phyloP scores from a whole-genome alignment of 2,113 vertebrate species.

The Oryzias curvinotus region DNA sequence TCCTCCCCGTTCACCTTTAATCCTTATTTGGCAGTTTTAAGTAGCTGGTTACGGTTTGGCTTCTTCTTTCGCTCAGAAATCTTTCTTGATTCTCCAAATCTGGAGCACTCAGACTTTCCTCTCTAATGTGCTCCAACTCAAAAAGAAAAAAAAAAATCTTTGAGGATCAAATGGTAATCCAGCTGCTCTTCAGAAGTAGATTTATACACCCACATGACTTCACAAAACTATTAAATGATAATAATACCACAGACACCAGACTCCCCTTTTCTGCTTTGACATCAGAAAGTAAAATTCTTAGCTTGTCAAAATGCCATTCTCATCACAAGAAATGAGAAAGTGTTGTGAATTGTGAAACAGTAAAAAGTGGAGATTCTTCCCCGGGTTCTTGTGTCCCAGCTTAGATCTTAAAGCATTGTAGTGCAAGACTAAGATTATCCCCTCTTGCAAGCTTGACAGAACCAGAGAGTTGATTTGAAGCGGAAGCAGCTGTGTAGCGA shows the following conservation, averaged over 20 bases:
- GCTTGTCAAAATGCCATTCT: not conserved
- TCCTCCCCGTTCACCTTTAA: too few species aligned
- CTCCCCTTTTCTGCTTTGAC: constrained; percentile 13
- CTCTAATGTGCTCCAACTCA: too few species aligned
- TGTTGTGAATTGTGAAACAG: too few species aligned
- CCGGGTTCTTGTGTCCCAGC: constrained; percentile 17
- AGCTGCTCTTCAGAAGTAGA: constrained; percentile 13
- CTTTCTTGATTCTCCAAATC: too few species aligned
- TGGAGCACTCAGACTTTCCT: too few species aligned
- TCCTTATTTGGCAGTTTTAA: too few species aligned
- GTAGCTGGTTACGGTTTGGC: too few species aligned
- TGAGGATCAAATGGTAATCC: constrained; percentile 42
- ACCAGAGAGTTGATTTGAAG: constrained; percentile 64
- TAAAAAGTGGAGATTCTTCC: constrained; percentile 13
- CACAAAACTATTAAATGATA: constrained; percentile 40
- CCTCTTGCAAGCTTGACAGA: constrained; percentile 54
- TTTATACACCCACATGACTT: not conserved
- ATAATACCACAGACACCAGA: constrained; percentile 32
- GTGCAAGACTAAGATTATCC: constrained; percentile 53
- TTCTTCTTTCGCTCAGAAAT: too few species aligned
- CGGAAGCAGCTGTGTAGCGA: constrained; percentile 76
- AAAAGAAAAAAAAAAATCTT: constrained; percentile 1
- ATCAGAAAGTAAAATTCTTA: constrained; percentile 29
- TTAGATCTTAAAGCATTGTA: constrained; percentile 50
- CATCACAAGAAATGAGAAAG: not conserved